phyloP scores from a whole-genome alignment of 1,140 invertebrate species.

The Drosophila carrolli region DNA sequence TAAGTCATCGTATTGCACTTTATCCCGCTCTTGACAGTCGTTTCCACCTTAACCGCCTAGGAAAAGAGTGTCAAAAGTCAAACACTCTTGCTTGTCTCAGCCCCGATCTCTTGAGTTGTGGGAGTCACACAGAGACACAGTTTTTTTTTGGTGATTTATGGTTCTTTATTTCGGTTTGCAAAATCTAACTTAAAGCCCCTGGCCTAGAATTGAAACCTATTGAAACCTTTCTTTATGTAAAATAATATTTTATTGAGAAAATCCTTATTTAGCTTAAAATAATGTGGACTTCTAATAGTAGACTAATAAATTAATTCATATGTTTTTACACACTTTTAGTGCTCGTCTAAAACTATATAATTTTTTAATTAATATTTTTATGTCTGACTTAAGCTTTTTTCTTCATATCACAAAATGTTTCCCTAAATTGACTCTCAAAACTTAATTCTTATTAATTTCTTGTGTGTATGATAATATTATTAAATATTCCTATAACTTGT shows the following conservation, averaged over 20 bases:
- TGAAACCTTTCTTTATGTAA: too few relatives aligned
- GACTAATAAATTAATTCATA: background rate
- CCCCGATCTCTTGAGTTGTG: constrained; percentile 20
- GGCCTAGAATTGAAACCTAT: background rate
- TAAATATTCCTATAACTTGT: background rate
- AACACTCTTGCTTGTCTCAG: constrained; percentile 51
- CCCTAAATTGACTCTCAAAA: background rate
- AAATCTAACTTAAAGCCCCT: constrained; percentile 9
- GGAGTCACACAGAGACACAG: constrained; percentile 2
- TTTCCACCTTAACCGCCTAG: constrained; percentile 10
- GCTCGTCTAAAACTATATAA: background rate
- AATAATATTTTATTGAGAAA: too few relatives aligned
- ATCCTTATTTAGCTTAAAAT: too few relatives aligned
- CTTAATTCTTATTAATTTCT: background rate
- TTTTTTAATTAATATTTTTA: background rate
- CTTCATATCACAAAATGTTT: background rate
- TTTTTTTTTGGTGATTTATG: constrained; percentile 47
- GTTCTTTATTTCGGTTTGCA: constrained; percentile 33
- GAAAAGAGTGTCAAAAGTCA: constrained; percentile 58
- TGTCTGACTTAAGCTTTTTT: background rate
- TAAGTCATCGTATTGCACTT: background rate
- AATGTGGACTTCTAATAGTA: background rate
- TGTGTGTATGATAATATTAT: background rate
- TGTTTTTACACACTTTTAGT: background rate
- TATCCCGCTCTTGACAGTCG: constrained; percentile 41